Base-by-base conservation (phyloP, 2,113 vertebrate species). In the Thunnus thynnus region DNA sequence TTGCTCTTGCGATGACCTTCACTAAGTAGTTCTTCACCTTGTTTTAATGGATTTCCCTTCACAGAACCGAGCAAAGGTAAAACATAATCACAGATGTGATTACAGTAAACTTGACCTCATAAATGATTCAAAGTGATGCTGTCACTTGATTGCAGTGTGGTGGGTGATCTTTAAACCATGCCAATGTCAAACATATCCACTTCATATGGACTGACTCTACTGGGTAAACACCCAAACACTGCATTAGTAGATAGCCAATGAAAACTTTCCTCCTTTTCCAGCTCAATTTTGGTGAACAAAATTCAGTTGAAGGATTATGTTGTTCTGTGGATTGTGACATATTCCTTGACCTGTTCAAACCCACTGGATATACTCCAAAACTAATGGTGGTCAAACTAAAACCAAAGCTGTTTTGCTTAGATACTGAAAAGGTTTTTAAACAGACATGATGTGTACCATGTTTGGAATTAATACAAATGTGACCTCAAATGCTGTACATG, bases 101-200 rank as follows among this genome's bases (percentile, higher is more conserved):
- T 87, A 78, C 4, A 2, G 52, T 84, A 70, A 72, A 71, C 55
- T 44, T 79, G 36, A 82, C 81, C 71, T 85, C 76, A 72, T 86
- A 76, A 81, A 81, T 77, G 74, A 86, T 79, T 77, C 76, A 77
- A 41, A 86, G 30, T 71, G 48, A 84, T 67, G 51, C 71, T 30
- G 57, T 65, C 55, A 58, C 16, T 76, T 56, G 36, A 80, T 66
- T 76, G 56, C 64, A 36, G 55, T 73, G 58, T 52, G 47, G n/a
- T 22, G 52, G 51, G 30, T 27, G 80, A 73, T 63, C 70, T 66
- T 63, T 75, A 70, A 75, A 64, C 4, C 20, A 13, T 69, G 52
- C n/a, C 75, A 76, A 30, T 72, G 74, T 87, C 78, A 77, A 71
- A 74, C 73, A 50, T 47, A 57, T 32, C 44, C 13, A 8, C 22